Base-by-base conservation (phyloP, 2,888 invertebrate genomes). In the Matsumyia berberina region DNA sequence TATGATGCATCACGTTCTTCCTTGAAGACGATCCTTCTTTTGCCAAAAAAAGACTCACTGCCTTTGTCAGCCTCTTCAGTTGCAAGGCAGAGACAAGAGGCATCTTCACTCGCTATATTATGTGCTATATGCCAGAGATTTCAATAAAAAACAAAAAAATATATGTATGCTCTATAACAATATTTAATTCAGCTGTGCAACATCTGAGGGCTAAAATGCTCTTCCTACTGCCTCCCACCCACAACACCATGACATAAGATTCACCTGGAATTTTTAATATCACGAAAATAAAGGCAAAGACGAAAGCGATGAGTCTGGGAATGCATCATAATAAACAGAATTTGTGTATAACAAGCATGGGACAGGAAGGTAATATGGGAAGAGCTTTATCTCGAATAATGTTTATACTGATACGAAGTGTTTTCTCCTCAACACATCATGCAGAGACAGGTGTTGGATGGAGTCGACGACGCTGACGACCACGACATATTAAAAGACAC, bases 281-380 rank as follows among this genome's bases (percentile, higher is more conserved):
- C 57, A 35, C 2, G 4, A 53, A 53, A 12, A 53, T 53, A 19
- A 37, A 57, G 19, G 19, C 19, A 37, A 35, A 17, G 57, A 33
- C 53, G 19, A 12, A 8, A 11, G n/a, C 17, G 35, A n/a, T 37
- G 37, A 57, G 57, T 37, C 37, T 37, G 37, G 19, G 57, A 57
- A 57, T 57, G 57, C 57, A 57, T 57, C 57, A 57, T 57, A 37
- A 57, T 57, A 57, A 57, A 57, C 37, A 57, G 19, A 57, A 57
- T 57, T 37, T 35, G 57, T 57, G 37, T 57, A 19, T 19, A 33
- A 57, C 8, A 31, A 9, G 12, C 29, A 11, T 8, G 35, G 1
- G 2, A 15, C 17, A 6, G 57, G 35, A 19, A 9, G 17, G 19
- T 5, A 53, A 53, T 53, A 33, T 53, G 33, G 33, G 53, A 33